Base-by-base conservation (phyloP, 1,140 invertebrate genomes). In the Lasioglossum baleicum region DNA sequence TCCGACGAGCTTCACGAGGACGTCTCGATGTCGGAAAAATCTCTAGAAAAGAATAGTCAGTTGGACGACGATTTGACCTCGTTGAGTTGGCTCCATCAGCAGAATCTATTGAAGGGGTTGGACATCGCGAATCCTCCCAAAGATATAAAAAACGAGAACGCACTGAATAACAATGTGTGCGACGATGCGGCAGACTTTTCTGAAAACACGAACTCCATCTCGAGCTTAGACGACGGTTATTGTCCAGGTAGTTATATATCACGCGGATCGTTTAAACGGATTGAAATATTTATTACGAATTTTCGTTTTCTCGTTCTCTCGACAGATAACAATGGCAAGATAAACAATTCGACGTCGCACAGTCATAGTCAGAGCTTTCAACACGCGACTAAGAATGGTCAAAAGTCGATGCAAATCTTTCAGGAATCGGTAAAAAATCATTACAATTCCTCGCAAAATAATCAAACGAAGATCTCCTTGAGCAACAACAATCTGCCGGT, bases 81-180 rank as follows among this genome's bases (percentile, higher is more conserved):
- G 77, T 93, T 99, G 1, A 95, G 96, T 67, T 99, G 98, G 98
- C 93, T 99, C 13, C 97, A 98, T 90, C 97, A 98, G 91, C 96
- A 95, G 86, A 98, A 99, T 93, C 92, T 98, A 82, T 94, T 98
- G 13, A 98, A 98, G 94, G 96, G 96, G 94, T 89, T 92, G 73
- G 88, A 93, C 66, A 92, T 90, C 64, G 90, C 90, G 42, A 91
- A 91, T 42, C 88, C 91, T 13, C 80, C 91, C 10, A 92, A 92
- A 72, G 85, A 72, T 51, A 87, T 88, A 35, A 92, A 92, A 58
- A 90, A 89, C 17, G 90, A 92, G 26, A 91, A 91, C 58, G 81
- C 89, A 42, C 69, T 91, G 20, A 92, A 92, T 70, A 93, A 92
- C 44, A 92, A 92, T 81, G 75, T 92, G 35, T 92, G 88, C 51